Percentiles rank a stretch among this genome's conserved stretches.
Evolutionary conservation across 2,888 invertebrate genomes (phyloP).

Genomic region (Desoria tigrina): DNA sequence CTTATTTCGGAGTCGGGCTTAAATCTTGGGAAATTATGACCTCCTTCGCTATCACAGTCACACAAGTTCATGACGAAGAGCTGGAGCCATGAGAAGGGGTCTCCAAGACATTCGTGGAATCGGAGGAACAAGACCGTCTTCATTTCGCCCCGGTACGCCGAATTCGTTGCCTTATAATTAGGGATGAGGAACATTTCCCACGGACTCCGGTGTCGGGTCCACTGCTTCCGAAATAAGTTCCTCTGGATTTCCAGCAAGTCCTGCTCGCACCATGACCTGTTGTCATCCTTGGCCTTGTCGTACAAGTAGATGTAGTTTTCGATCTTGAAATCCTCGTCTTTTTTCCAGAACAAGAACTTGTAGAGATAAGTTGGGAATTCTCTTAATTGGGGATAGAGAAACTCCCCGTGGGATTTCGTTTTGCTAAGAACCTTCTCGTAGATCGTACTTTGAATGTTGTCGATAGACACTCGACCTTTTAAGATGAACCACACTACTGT

Average conservation of each 20-base stretch:
- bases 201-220: slow-evolving; percentile 38
- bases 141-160: slow-evolving; percentile 26
- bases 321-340: slow-evolving; percentile 41
- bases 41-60: slow-evolving; percentile 19
- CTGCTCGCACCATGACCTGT: slow-evolving; percentile 38
- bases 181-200: slow-evolving; percentile 43
- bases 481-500: slow-evolving; percentile 33
- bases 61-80: slow-evolving; percentile 28
- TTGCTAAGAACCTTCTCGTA: slow-evolving; percentile 35
- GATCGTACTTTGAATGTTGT: slow-evolving; percentile 30
- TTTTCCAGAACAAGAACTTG: slow-evolving; percentile 40
- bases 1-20: not conserved
- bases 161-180: slow-evolving; percentile 33
- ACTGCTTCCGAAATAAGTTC: slow-evolving; percentile 42
- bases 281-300: slow-evolving; percentile 39
- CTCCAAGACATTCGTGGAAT: slow-evolving; percentile 35
- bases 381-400: slow-evolving; percentile 30
- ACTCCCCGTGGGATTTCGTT: slow-evolving; percentile 29
- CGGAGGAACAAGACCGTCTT: slow-evolving; percentile 36
- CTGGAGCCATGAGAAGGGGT: slow-evolving; percentile 33
- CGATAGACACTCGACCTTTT: slow-evolving; percentile 36
- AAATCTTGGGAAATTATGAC: slow-evolving; percentile 3
- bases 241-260: slow-evolving; percentile 41
- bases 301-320: slow-evolving; percentile 38
- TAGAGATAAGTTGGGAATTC: slow-evolving; percentile 38